Evolutionary conservation across 2,113 vertebrate species (phyloP).

Genomic region (Crotalus tigris): DNA sequence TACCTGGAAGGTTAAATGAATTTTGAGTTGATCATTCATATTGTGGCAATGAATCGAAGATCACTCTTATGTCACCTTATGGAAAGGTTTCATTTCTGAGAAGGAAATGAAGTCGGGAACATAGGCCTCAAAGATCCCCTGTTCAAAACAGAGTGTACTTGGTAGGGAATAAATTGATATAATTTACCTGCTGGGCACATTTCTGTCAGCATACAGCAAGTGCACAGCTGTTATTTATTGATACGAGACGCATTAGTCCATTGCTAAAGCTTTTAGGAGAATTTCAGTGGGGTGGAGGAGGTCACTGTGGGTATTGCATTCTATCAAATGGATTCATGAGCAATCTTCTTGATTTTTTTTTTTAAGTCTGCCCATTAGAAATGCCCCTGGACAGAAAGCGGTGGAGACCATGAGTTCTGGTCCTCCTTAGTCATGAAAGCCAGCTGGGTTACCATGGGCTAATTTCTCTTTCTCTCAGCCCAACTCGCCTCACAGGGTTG

Average conservation of each 20-base stretch:
- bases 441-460: neutral
- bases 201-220: neutral
- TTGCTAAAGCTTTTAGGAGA: neutral
- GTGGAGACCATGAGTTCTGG: neutral
- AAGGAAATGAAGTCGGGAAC: neutral
- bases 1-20: neutral
- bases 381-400: neutral
- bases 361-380: neutral
- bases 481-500: neutral
- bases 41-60: neutral
- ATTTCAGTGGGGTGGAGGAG: neutral
- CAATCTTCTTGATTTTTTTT: neutral
- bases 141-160: neutral
- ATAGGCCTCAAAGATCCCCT: neutral
- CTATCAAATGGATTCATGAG: neutral
- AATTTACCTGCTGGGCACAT: neutral
- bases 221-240: neutral
- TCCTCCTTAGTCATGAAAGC: neutral
- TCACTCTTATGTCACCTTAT: neutral
- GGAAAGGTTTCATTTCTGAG: neutral
- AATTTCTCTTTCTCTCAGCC: neutral
- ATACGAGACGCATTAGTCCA: neutral
- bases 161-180: neutral
- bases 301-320: neutral
- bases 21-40: neutral